Evolutionary conservation across 2,888 invertebrate genomes (phyloP), one percentile per base, ranked within the genome.

Genomic region (Drosophila lutescens): DNA sequence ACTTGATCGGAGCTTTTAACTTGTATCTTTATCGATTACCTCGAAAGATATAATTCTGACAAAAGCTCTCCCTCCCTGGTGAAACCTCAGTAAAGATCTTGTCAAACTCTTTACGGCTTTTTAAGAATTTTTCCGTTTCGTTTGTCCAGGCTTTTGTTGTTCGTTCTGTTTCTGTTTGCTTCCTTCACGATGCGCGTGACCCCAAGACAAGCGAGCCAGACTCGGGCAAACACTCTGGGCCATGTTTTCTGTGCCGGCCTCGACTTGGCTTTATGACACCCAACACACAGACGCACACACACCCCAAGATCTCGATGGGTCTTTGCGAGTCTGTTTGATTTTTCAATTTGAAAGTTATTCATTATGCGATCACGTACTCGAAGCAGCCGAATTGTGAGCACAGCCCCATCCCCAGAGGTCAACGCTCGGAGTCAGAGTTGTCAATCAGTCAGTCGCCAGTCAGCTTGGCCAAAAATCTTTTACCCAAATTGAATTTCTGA

Each of bases 301-400:
- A 50, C 10, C 9, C 34, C 20, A 32, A 38, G 60, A 12, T 36
- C 53, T 70, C 60, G 74, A 71, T 62, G 63, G 61, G 47, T 32
- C 38, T 47, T 26, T 53, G 49, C 43, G 69, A 60, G 53, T 69
- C 61, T 89, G 83, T 85, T 85, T 88, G 89, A 88, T 89, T 88
- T 88, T 86, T 86, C 85, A 86, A 86, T 86, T 89, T 88, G 85
- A 86, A 88, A 88, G 89, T 89, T 89, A 88, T 89, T 88, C 85
- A 88, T 86, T 89, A 88, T 79, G 79, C 86, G 85, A 88, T 86
- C 85, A 86, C 85, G 85, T 86, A 86, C 88, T 63, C 62, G 62
- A 63, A 63, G 34, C 79, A 72, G 67, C 75, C 77, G 74, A 85
- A 68, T 56, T 57, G 44, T 59, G 40, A 60, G 65, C 58, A 56